Percentiles rank a stretch among this genome's conserved stretches.
Conservation (phyloP, 2,113 vertebrate genomes). For the Pteruthius melanotis region DNA sequence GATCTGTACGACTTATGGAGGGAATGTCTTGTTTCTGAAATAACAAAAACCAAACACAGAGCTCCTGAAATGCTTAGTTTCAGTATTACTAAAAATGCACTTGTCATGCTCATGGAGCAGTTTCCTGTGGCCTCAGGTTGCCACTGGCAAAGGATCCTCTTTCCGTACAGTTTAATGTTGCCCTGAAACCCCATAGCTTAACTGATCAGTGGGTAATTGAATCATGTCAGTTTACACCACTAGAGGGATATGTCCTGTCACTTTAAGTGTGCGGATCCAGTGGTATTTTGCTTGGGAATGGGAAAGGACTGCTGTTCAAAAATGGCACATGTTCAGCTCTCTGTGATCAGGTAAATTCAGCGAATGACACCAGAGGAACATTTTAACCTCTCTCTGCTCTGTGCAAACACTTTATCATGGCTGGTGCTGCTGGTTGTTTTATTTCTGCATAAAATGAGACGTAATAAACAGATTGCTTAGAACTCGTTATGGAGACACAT, state of each 20-base stretch:
- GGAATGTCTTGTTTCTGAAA: not conserved
- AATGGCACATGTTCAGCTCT: rapidly evolving
- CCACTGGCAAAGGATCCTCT: not conserved
- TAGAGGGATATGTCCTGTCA: not conserved
- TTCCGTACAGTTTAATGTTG: not conserved
- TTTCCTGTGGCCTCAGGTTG: not conserved
- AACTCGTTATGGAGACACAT: not conserved
- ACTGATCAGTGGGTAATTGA: not conserved
- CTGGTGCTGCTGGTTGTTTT: not conserved
- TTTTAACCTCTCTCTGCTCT: not conserved
- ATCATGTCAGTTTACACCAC: not conserved
- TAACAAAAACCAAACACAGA: not conserved
- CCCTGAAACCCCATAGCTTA: not conserved
- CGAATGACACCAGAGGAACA: not conserved
- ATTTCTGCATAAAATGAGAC: not conserved
- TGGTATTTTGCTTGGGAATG: not conserved
- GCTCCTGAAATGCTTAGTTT: not conserved
- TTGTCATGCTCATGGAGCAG: not conserved
- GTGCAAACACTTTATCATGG: not conserved
- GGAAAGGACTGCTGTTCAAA: not conserved
- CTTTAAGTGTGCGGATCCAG: not conserved
- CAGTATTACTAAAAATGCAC: not conserved
- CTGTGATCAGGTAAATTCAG: not conserved
- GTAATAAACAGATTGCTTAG: not conserved
- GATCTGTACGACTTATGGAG: not conserved